phyloP scores from a whole-genome alignment of 2,888 invertebrate genomes.

The Escarpia spicata region DNA sequence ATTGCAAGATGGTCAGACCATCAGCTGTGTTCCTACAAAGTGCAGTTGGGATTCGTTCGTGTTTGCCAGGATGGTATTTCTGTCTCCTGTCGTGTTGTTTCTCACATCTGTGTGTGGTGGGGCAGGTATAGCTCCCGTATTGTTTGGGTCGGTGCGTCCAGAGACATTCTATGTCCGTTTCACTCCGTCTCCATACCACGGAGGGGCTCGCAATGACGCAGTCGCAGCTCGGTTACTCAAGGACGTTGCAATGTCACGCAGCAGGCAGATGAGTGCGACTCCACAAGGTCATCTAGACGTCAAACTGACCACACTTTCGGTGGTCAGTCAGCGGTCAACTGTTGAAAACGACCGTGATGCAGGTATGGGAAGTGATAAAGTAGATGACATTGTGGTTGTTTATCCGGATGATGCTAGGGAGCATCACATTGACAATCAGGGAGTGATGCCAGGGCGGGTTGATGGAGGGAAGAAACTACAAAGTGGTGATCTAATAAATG shows the following conservation, averaged over 20 bases:
- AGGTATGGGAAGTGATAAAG: neutral
- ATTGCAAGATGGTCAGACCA: neutral
- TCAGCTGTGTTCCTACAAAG: neutral
- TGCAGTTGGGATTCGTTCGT: neutral
- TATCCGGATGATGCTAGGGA: neutral
- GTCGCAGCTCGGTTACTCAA: neutral
- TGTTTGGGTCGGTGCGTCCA: neutral
- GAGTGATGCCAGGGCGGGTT: neutral
- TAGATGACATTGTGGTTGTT: neutral
- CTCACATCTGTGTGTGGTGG: neutral
- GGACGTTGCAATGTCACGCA: neutral
- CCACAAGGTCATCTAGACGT: neutral
- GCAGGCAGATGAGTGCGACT: neutral
- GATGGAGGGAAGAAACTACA: neutral
- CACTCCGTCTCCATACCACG: neutral
- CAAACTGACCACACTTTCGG: neutral
- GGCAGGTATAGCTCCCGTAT: neutral
- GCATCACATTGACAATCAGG: neutral
- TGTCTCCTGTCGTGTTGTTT: neutral
- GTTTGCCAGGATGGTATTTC: neutral
- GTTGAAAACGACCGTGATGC: neutral
- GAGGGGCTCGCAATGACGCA: neutral
- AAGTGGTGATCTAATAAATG: neutral
- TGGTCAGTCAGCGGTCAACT: neutral
- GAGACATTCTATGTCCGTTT: neutral